phyloP scores from a whole-genome alignment of 2,797 vertebrate species.

The Sebastes itinus region DNA sequence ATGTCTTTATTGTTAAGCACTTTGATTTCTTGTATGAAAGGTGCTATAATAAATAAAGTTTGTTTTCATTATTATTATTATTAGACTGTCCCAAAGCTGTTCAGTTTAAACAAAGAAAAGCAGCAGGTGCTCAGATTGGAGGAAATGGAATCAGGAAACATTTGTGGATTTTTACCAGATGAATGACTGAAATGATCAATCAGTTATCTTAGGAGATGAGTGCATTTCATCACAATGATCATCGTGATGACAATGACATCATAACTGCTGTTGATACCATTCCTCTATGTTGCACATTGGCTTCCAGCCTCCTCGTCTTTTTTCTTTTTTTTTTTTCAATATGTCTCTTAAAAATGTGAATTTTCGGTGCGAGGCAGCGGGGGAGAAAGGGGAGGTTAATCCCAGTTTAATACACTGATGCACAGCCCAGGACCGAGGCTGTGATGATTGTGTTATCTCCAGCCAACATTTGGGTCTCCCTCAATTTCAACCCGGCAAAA shows the following conservation, averaged over 20 bases:
- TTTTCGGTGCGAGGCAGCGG: constrained; percentile 78
- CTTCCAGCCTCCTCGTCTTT: constrained; percentile 46
- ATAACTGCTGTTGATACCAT: neutral
- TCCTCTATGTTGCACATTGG: neutral
- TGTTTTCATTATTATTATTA: too few relatives aligned
- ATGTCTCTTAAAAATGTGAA: constrained; percentile 80
- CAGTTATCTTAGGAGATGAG: neutral
- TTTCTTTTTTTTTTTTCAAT: constrained; percentile 30
- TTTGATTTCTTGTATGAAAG: too few relatives aligned
- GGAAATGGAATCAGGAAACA: neutral
- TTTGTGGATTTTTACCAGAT: neutral
- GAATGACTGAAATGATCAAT: neutral
- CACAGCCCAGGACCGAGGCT: constrained; percentile 86
- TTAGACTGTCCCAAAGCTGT: neutral
- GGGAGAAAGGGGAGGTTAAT: constrained; percentile 87
- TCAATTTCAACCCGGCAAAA: constrained; percentile 89
- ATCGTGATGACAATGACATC: neutral
- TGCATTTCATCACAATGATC: neutral
- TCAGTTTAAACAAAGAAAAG: neutral
- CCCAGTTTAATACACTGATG: constrained; percentile 90
- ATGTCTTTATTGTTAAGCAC: too few relatives aligned
- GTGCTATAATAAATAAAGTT: too few relatives aligned
- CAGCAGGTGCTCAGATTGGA: neutral
- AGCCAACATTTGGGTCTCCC: constrained; percentile 91
- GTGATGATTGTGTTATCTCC: constrained; percentile 91